Base-by-base conservation (phyloP, 2,888 invertebrate species). In the Caenorhabditis macrosperma region DNA sequence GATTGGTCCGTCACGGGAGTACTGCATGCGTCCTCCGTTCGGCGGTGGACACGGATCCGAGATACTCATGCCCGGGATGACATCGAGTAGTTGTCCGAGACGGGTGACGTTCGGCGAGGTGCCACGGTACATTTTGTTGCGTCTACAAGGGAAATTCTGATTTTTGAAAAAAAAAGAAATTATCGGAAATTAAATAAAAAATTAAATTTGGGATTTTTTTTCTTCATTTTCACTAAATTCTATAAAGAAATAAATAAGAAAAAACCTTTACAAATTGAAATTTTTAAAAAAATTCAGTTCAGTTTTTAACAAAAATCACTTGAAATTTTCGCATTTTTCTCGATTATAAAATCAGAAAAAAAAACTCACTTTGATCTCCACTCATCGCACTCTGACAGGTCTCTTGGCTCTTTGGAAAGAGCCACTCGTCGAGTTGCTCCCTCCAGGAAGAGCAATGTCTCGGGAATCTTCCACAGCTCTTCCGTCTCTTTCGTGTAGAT, bases 361-460 rank as follows among this genome's bases (percentile, higher is more conserved):
- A 69, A 41, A 24, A 59, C 59, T 33, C 9, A 74, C 74, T 50
- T 74, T 17, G 35, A 24, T 22, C 28, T 57, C 74, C 74, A 74
- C 26, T 64, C 57, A 0, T 59, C 59, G 41, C 64, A 59, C 33
- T 74, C 74, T 2, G 15, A 26, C 26, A 4, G 10, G 2, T 55
- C 54, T 12, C 55, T 55, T 15, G 20, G 1, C 15, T 72, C 71
- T 5, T 22, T 35, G 7, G 72, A 64, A 10, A 50, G 38, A 0
- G 83, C 82, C 10, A 78, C 75, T n/a, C 35, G 17, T n/a, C 79
- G 59, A 3, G 85, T 79, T 22, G 77, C 94, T 67, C 92, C 92
- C 90, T 95, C 95, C 75, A 96, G 91, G 95, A 95, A 95, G 0
- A 93, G 92, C 61, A 95, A 90, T 60, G 94, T 93, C 78, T 94